Base-by-base conservation (phyloP, 2,113 vertebrate species). In the Casuarius casuarius region DNA sequence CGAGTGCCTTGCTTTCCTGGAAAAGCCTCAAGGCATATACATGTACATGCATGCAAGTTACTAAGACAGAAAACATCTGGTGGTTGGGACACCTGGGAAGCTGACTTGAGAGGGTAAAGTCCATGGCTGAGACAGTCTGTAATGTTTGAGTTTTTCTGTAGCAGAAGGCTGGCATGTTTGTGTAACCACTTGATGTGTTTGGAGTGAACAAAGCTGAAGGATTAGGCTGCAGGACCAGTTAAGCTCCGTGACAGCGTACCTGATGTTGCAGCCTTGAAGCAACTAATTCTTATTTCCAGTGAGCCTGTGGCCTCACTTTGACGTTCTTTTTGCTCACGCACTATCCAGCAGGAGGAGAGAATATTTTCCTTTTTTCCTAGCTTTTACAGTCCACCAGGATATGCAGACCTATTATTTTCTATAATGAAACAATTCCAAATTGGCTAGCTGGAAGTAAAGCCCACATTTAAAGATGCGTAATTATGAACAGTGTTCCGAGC, bases 331-430 rank as follows among this genome's bases (percentile, higher is more conserved):
- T 74, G 26, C 35, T 52, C 56, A 28, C 28, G 52, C 1, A 2
- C 11, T 25, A 4, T 26, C 26, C 14, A 48, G 56, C 79, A 76
- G 77, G 12, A 90, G 51, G 19, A 85, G 20, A 7, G 23, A 63
- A 81, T 62, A 54, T 74, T 77, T 62, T 38, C 63, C 25, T 86
- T 65, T 12, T n/a, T n/a, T n/a, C n/a, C n/a, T 59, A 59, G 46
- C n/a, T 89, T 68, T 71, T 38, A 29, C 65, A 44, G 26, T 42
- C 78, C 0, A 1, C 76, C 49, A 73, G 73, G 85, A 94, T 95
- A 62, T 51, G 42, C 58, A 86, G 42, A 44, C 54, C 11, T 79
- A 5, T 83, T 70, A 76, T 94, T 90, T 96, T 94, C 85, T 84
- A 0, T 68, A 80, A 80, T 54, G 44, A 81, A 58, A n/a, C 44